A percentile compares a stretch with the other conserved stretches of the same genome.
These are phyloP conservation scores for Meandrusa payeni DNA, from an alignment of 2,888 invertebrate genomes.

Conservation along the genomic window DNA sequence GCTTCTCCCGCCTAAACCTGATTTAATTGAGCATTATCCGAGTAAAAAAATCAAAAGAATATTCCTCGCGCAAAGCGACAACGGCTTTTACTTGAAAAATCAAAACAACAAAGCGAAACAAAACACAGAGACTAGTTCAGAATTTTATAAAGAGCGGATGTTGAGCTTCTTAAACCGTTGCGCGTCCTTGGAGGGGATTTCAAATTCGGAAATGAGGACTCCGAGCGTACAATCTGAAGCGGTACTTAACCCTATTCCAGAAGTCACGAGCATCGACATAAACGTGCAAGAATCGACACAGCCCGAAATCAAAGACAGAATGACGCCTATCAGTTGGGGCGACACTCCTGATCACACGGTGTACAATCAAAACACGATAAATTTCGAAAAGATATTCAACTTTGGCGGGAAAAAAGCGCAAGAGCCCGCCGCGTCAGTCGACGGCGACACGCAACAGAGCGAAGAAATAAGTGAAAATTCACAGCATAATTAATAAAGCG, in stretches of 20 bases:
- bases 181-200: slow-evolving; percentile 56
- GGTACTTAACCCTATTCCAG: slow-evolving; percentile 55
- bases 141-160: slow-evolving; percentile 71
- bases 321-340: slow-evolving; percentile 67
- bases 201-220: slow-evolving; percentile 52
- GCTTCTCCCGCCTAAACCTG: slow-evolving; percentile 68
- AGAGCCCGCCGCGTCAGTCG: slow-evolving; percentile 23
- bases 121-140: slow-evolving; percentile 66
- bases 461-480: slow-evolving; percentile 34
- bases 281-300: slow-evolving; percentile 30
- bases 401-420: slow-evolving; percentile 43
- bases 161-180: slow-evolving; percentile 68
- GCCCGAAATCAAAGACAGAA: slow-evolving; percentile 30
- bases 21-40: slow-evolving; percentile 78
- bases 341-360: slow-evolving; percentile 64
- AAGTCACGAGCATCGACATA: slow-evolving; percentile 42
- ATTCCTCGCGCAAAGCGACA: slow-evolving; percentile 65
- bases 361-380: slow-evolving; percentile 71
- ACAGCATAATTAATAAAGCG: slow-evolving; percentile 31
- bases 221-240: slow-evolving; percentile 60
- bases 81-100: slow-evolving; percentile 66
- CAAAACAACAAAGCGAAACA: slow-evolving; percentile 70
- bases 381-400: slow-evolving; percentile 66
- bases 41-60: slow-evolving; percentile 77
- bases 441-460: slow-evolving; percentile 20